phyloP scores from a whole-genome alignment of 2,888 invertebrate genomes.

The Arrhopalites spinosus region DNA sequence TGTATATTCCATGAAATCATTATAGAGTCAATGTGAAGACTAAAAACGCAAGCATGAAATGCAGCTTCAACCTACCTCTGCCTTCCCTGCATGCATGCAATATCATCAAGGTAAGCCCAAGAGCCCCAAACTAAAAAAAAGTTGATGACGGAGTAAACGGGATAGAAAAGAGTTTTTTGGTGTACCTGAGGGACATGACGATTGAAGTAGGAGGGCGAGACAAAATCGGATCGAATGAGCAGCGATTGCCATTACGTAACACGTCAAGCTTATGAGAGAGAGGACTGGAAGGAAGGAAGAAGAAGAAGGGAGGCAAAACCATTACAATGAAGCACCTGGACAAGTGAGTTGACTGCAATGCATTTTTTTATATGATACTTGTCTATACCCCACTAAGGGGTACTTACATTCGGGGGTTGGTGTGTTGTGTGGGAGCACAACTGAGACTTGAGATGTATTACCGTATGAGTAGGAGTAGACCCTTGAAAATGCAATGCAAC shows the following conservation, averaged over 20 bases:
- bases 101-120: neutral
- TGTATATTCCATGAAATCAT: too few relatives aligned
- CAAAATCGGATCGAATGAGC: slow-evolving; percentile 35
- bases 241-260: slow-evolving; percentile 34
- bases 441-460: neutral
- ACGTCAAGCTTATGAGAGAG: slow-evolving; percentile 33
- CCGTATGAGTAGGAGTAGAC: neutral
- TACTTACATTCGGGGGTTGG: neutral
- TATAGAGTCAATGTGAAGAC: neutral
- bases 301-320: slow-evolving; percentile 22
- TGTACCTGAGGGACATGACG: slow-evolving; percentile 31
- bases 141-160: slow-evolving; percentile 25
- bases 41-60: slow-evolving; percentile 18
- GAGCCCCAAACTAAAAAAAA: neutral
- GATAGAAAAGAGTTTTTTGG: slow-evolving; percentile 17
- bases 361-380: neutral
- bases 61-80: neutral
- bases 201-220: slow-evolving; percentile 31
- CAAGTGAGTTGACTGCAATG: slow-evolving; percentile 17
- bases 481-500: too few relatives aligned
- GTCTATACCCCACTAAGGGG: neutral
- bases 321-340: slow-evolving; percentile 33
- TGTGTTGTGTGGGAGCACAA: neutral
- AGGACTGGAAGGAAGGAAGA: slow-evolving; percentile 30
- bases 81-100: slow-evolving; percentile 1